Base-by-base conservation (phyloP, 1,140 invertebrate genomes). In the Cydia fagiglandana region DNA sequence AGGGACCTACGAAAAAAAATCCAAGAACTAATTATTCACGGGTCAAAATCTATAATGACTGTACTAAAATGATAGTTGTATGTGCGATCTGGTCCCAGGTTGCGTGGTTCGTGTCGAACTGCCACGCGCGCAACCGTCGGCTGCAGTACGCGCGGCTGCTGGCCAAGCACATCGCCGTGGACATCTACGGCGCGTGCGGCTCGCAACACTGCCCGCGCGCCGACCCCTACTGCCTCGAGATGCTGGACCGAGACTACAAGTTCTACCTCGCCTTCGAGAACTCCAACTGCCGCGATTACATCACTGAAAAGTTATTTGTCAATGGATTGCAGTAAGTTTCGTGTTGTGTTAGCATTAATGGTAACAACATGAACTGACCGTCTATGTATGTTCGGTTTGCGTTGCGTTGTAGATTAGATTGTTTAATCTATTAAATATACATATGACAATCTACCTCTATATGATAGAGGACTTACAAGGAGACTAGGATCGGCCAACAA, bases 211-310 rank as follows among this genome's bases (percentile, higher is more conserved):
- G 98, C 89, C 96, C 97, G 0, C 94, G 97, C 73, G 95, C 95
- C 30, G 96, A 96, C 77, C 95, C 96, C 80, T 96, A 96, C 84
- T 99, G 98, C 84, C 97, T 98, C 84, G 95, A 97, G 50, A 96
- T 98, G 94, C 94, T 99, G n/a, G 96, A 98, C 84, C 96, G 94
- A 73, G 97, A 98, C 73, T 99, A 99, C 93, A 99, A 99, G 89
- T 99, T 99, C 93, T 99, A 99, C 91, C 94, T 99, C 66, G 97
- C 98, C 0, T 99, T 99, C 87, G 98, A 99, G 93, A 99, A 99
- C 91, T 98, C 98, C 0, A 98, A 99, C 83, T 99, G 98, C 90
- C 95, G 95, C 73, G 98, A 99, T 91, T 99, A 99, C 88, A 97
- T 99, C 66, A 99, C 98, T 0, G 98, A 99, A 88, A 99, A 99